Conservation (phyloP, 2,113 vertebrate genomes). For the Protobothrops mucrosquamatus region DNA sequence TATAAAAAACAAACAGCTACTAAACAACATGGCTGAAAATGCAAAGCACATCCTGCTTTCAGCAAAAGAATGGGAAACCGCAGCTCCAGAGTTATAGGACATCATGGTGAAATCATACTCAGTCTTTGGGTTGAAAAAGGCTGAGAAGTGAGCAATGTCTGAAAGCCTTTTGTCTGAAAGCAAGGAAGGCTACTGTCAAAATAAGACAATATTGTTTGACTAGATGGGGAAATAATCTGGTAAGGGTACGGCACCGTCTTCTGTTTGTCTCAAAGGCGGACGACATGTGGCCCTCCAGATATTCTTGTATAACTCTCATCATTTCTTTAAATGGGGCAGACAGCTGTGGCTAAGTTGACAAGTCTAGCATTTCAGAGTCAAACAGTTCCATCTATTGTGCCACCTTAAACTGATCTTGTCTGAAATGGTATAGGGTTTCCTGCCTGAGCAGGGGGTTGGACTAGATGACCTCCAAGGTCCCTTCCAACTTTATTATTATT, state of each 20-base stretch:
- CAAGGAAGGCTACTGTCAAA: background rate
- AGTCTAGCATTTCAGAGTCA: background rate
- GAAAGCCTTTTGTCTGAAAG: background rate
- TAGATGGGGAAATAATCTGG: background rate
- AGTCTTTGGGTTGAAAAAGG: background rate
- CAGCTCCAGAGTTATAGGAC: background rate
- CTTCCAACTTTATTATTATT: too few species aligned
- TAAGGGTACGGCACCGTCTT: too few species aligned
- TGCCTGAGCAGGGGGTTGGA: too few species aligned
- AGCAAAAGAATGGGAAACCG: background rate
- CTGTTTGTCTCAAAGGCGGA: background rate
- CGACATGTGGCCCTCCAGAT: background rate
- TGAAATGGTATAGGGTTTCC: background rate
- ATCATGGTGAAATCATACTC: background rate
- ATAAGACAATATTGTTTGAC: background rate
- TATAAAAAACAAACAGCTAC: background rate
- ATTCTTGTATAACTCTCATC: background rate
- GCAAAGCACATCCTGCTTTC: background rate
- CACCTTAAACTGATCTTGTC: background rate
- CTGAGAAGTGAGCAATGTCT: background rate
- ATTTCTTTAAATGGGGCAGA: background rate
- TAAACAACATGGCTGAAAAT: background rate
- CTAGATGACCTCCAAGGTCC: too few species aligned
- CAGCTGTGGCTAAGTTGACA: background rate
- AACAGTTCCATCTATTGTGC: background rate